phyloP scores from a whole-genome alignment of 2,113 vertebrate species.

The Hypocryptadius cinnamomeus region DNA sequence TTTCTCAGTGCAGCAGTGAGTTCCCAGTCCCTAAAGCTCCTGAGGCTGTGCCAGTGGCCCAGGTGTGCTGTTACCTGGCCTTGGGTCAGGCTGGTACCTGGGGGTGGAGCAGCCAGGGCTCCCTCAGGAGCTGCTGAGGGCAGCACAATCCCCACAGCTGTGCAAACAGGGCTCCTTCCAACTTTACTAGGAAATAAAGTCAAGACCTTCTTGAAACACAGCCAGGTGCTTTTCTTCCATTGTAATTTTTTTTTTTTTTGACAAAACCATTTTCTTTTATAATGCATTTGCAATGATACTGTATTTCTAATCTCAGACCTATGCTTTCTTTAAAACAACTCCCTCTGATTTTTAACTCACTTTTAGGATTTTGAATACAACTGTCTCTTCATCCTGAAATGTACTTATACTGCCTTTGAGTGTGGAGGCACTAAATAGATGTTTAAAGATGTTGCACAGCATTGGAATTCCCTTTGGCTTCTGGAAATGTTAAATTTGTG shows the following conservation, averaged over 20 bases:
- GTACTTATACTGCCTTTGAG: neutral
- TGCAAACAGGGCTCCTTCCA: neutral
- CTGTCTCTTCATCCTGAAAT: neutral
- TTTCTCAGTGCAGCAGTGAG: neutral
- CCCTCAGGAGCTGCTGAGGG: neutral
- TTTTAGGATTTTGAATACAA: neutral
- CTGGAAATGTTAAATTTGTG: neutral
- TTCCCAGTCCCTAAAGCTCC: neutral
- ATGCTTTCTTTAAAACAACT: neutral
- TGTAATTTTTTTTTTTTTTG: too few species aligned
- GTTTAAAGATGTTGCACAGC: neutral
- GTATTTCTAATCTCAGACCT: neutral
- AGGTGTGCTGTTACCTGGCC: neutral
- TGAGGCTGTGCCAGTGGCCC: neutral
- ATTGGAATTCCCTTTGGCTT: neutral
- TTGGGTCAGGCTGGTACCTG: neutral
- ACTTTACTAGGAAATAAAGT: neutral
- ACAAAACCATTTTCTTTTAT: neutral
- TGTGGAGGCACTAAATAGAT: fast-evolving
- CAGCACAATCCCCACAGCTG: neutral
- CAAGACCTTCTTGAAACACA: neutral
- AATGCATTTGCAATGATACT: neutral
- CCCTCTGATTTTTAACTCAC: neutral
- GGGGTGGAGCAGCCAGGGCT: neutral
- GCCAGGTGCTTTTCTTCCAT: neutral